Base-by-base conservation (phyloP, 2,113 vertebrate species). In the Lynx canadensis region DNA sequence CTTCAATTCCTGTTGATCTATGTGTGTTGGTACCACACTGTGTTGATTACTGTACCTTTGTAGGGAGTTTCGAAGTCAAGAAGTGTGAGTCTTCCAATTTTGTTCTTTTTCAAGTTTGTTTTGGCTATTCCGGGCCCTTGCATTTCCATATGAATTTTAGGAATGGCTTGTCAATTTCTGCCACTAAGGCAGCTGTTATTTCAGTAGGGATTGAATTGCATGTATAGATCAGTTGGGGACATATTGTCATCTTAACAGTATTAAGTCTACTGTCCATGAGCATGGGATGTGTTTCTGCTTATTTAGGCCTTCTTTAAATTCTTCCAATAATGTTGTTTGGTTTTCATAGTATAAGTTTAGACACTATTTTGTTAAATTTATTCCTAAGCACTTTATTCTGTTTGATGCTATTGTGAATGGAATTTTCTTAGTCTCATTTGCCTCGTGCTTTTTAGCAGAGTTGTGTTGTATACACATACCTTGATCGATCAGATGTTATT, bases 61-160 rank as follows among this genome's bases (percentile, higher is more conserved):
- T 76, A 78, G 11, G 92, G 92, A 81, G n/a, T 96, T 94, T 89
- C 82, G 57, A 89, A 95, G 65, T 90, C 41, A 79, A 36, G 48
- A 86, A 71, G 16, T 86, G 1, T 55, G 69, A 83, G 23, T 91
- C 41, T 16, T 79, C 25, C 36, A 60, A 0, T 91, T 80, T 68
- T 83, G 7, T 48, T 92, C 13, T 73, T 87, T 73, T 96, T 90
- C 27, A n/a, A 23, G 69, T 65, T 91, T 93, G 18, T 36, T 86
- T 92, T 86, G 71, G 16, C 48, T 88, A 1, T 85, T 94, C 27
- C 78, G 14, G 85, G 65, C 69, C 16, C 9, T 81, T 90, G 9
- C 1, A 55, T 82, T 93, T 87, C 50, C 31, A 33, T 74, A 11
- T 41, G 11, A 83, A 87, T 68, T 73, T 83, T 91, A 66, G 63